Base-by-base conservation (phyloP, 2,797 vertebrate genomes). In the Falco cherrug region DNA sequence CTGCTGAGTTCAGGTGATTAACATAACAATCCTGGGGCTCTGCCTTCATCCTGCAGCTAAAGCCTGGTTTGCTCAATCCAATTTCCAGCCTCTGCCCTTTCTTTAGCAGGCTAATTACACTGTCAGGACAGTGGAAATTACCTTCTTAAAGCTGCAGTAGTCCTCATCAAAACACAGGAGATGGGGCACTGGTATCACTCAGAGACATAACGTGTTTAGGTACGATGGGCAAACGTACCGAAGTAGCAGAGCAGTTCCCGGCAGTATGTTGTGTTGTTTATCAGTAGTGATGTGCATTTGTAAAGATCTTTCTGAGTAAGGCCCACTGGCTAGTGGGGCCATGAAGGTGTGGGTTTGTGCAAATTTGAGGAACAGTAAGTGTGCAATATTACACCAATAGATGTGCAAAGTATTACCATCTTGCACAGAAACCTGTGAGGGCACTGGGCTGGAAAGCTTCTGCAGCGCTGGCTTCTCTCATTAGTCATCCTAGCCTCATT, bases 1-100 rank as follows among this genome's bases (percentile, higher is more conserved):
- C 90, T 98, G 97, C 98, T 98, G 98, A 98, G 96, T 97, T 98
- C 97, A 97, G 98, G 97, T 93, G 98, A 98, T 98, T 98, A 98
- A 97, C 97, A 97, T 98, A 98, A 98, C 97, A 98, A 98, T 98
- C 98, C 97, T 64, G 35, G 75, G 97, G 95, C 97, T 98, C 98
- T 97, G 41, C 95, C 95, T 91, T 98, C 98, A 98, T 98, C 97
- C 97, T 76, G 94, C 56, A 63, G 98, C 98, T 98, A 98, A 97
- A 98, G 97, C 98, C 97, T 88, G 97, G 97, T 97, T 98, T 97
- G 97, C 93, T 97, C 98, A 98, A 98, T 98, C 98, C 98, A 98
- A 97, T 98, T 98, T 98, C 95, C 91, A 98, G 97, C 97, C 97
- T 96, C 93, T 96, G 96, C 97, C 97, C 98, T 98, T 98, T 98